Evolutionary conservation across 2,888 invertebrate species (phyloP).

Genomic region (Leptinotarsa juncta): DNA sequence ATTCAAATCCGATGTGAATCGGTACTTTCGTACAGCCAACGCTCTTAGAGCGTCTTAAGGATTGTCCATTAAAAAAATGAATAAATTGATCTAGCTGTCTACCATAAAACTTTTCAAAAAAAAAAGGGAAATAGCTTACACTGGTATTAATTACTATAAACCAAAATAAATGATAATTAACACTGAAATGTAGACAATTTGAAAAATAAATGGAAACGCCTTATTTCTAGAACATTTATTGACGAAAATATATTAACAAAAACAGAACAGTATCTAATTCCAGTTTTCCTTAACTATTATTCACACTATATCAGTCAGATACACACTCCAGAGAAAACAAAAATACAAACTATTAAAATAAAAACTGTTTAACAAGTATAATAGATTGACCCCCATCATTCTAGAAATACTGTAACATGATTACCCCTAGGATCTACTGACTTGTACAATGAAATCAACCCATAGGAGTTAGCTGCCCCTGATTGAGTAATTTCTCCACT

Average conservation of each 20-base stretch:
- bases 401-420: slow-evolving; percentile 2
- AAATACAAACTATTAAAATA: background rate
- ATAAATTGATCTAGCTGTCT: too few species aligned
- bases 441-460: slow-evolving; percentile 6
- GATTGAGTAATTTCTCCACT: slow-evolving; percentile 87
- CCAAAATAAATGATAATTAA: too few species aligned
- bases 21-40: too few species aligned
- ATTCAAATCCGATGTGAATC: too few species aligned
- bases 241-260: slow-evolving; percentile 15
- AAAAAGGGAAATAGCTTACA: too few species aligned
- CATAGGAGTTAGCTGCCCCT: slow-evolving; percentile 48
- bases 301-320: slow-evolving; percentile 11
- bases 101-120: too few species aligned
- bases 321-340: background rate
- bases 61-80: too few species aligned
- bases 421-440: background rate
- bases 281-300: slow-evolving; percentile 3
- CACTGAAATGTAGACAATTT: background rate
- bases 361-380: background rate
- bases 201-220: background rate
- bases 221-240: slow-evolving; percentile 1
- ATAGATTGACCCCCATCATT: background rate
- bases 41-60: too few species aligned
- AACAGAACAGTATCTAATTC: background rate
- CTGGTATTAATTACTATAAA: too few species aligned